Base-by-base conservation (phyloP, 2,888 invertebrate species). In the Dryobota labecula region DNA sequence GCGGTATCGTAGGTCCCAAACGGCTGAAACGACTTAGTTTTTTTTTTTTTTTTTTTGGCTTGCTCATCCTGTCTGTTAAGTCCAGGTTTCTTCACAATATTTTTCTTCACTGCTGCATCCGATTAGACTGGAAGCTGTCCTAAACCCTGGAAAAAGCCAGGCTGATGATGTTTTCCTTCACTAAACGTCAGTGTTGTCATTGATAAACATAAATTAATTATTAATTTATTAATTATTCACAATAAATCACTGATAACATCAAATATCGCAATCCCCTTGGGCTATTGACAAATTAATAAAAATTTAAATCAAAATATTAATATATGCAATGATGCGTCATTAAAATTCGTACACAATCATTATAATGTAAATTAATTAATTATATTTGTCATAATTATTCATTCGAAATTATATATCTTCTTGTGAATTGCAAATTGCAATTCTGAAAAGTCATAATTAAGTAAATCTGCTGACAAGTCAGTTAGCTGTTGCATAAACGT, bases 191-290 rank as follows among this genome's bases (percentile, higher is more conserved):
- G 2, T 41, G 13, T 49, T 61, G 33, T 56, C 9, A 53, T 43
- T 67, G 20, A 27, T 27, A 65, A 41, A 41, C 11, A 43, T 45
- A 20, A 41, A 47, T 47, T 9, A 61, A 41, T 70, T 24, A 71
- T 41, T 56, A 18, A 79, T 73, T 47, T 3, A 51, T 18, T 53
- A 62, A 49, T 38, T 69, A 67, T 71, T 64, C 43, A 43, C 9
- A 70, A 77, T 80, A 76, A 83, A 80, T 83, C 69, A 71, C 53
- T 51, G 11, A 20, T 20, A 54, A 36, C 13, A n/a, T 73, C 24
- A 75, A 67, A 54, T 57, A 71, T 53, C 30, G n/a, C 47, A 27
- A 24, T 73, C 62, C 70, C 83, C 83, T 83, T 83, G 83, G 45
- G 61, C 71, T 65, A 66, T 51, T 57, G 71, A 65, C 63, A 74